Evolutionary conservation across 2,113 vertebrate species (phyloP), one percentile per base, ranked within the genome.

Genomic region (Carassius gibelio): DNA sequence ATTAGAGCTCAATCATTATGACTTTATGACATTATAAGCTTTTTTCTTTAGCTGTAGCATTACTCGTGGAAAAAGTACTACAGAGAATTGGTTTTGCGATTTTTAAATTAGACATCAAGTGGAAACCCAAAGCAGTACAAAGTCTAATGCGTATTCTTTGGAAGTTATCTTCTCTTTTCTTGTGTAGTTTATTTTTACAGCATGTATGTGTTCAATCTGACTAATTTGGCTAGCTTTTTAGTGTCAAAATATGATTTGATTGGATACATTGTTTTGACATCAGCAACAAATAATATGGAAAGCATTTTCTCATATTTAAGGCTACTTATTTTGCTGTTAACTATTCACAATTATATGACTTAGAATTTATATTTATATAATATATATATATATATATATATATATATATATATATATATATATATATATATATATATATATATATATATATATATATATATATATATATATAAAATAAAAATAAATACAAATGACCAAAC

Each of bases 1-100:
- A 85, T 85, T 85, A 85, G 84, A 76, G 71, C 69, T 76, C 23
- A 61, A 68, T 81, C 69, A 75, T 83, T 38, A 45, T 75, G 62
- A 84, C 50, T 68, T 75, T 64, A 62, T 62, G 82, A 57, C 30
- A 83, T 57, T 72, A 72, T n/a, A 3, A 57, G 17, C 4, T 30
- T 59, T 64, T 64, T 23, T 23, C 57, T 77, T 26, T n/a, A 59
- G 8, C 19, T n/a, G 0, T 36, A 59, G 21, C 34, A 81, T 68
- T 30, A 23, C n/a, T 81, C 3, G 36, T 69, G 17, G 34, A 69
- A 69, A 52, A 52, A 59, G 26, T 19, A 34, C 4, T 19, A 76
- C 6, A 34, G 45, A 48, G 14, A 45, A 52, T 50, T 23, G 45
- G 52, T 36, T 57, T 57, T 36, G 15, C 1, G 7, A 55, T 76